These are phyloP conservation scores for Pseudomyrmex concolor DNA, from an alignment of 1,140 invertebrate species.

Conservation along the genomic window DNA sequence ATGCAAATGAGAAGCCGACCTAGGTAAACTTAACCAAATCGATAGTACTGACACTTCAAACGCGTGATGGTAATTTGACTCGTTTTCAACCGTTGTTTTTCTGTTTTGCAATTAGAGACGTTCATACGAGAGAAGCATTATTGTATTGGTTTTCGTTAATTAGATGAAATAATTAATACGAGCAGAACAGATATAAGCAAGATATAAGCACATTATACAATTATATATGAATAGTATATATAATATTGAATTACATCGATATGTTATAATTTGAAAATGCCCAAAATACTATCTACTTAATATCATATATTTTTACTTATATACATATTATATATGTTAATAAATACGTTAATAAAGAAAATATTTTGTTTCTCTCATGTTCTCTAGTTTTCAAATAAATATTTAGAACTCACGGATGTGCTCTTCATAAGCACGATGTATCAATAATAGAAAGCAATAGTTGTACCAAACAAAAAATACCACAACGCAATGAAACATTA, in stretches of 20 bases:
- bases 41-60: slow-evolving; percentile 71
- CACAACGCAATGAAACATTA: slow-evolving; percentile 33
- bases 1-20: slow-evolving; percentile 67
- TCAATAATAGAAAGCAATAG: neutral
- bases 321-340: too few relatives aligned
- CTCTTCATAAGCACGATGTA: too few relatives aligned
- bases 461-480: slow-evolving; percentile 2
- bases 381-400: too few relatives aligned
- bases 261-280: too few relatives aligned
- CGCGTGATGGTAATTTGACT: slow-evolving; percentile 34
- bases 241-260: neutral
- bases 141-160: neutral
- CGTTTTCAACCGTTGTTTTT: slow-evolving; percentile 34
- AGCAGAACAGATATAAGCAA: neutral
- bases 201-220: neutral
- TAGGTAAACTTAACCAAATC: slow-evolving; percentile 56
- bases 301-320: too few relatives aligned
- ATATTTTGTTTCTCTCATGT: too few relatives aligned
- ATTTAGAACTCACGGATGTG: too few relatives aligned
- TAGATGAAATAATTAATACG: neutral
- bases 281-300: too few relatives aligned
- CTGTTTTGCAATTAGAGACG: neutral
- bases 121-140: too few relatives aligned
- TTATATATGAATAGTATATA: neutral
- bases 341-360: too few relatives aligned